Conservation (phyloP, 30 jellyfish, hydroid and myxozoan genomes). For the Turritopsis dohrnii region DNA sequence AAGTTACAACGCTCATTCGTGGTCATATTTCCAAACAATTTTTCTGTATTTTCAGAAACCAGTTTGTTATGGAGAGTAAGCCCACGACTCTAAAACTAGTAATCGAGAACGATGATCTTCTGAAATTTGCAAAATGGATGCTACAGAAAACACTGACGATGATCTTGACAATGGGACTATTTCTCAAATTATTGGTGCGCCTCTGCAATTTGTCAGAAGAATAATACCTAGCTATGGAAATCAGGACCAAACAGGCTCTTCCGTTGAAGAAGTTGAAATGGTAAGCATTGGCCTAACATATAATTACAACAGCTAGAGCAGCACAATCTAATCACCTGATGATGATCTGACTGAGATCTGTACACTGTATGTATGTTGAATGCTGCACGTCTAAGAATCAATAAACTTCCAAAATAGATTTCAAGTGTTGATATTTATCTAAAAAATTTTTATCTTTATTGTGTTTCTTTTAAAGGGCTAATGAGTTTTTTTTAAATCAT, state of each 20-base stretch:
- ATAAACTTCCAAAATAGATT: too few relatives aligned
- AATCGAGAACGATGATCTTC: not conserved
- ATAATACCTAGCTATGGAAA: not conserved
- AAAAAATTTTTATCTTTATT: too few relatives aligned
- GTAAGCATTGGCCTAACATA: too few relatives aligned
- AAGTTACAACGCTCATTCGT: not conserved
- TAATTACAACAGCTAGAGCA: too few relatives aligned
- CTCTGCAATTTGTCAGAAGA: constrained; percentile 18
- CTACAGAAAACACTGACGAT: not conserved
- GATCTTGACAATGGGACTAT: constrained; percentile 1
- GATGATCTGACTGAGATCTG: too few relatives aligned
- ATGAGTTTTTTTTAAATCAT: too few relatives aligned
- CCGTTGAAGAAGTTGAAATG: constrained; percentile 1
- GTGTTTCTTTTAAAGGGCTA: too few relatives aligned
- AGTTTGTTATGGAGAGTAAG: not conserved
- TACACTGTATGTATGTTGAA: too few relatives aligned
- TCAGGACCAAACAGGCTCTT: not conserved
- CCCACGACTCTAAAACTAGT: not conserved
- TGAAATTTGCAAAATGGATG: not conserved
- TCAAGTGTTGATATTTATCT: too few relatives aligned
- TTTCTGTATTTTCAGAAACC: not conserved
- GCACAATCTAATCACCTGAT: too few relatives aligned
- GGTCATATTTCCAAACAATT: not conserved
- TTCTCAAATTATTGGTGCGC: constrained; percentile 17
- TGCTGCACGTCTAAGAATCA: too few relatives aligned